Conservation (phyloP, 1,140 invertebrate genomes). For the Microplitis demolitor region DNA sequence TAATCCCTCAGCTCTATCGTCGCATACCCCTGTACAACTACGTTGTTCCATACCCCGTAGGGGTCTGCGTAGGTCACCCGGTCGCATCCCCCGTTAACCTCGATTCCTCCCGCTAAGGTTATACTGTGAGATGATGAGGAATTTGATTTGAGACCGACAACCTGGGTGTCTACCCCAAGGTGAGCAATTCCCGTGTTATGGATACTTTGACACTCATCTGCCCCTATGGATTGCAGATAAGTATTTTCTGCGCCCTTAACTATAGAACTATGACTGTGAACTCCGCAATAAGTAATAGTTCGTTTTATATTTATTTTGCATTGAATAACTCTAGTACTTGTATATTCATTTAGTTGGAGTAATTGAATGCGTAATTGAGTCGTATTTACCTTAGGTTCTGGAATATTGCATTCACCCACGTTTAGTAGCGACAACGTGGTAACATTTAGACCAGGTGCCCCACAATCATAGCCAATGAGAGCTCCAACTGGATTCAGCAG, state of each 20-base stretch:
- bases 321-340: conserved; percentile 13
- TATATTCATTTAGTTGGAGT: conserved; percentile 27
- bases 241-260: conserved; percentile 9
- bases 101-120: background rate
- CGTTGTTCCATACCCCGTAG: conserved; percentile 21
- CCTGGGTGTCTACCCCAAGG: background rate
- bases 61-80: conserved; percentile 17
- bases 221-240: background rate
- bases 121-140: background rate
- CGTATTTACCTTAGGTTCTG: background rate
- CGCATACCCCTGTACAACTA: conserved; percentile 16
- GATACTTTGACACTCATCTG: background rate
- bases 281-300: conserved; percentile 29
- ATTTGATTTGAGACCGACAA: conserved; percentile 2
- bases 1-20: conserved; percentile 7
- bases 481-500: background rate
- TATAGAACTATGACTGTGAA: conserved; percentile 28
- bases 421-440: conserved; percentile 19
- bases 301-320: conserved; percentile 32
- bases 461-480: conserved; percentile 26
- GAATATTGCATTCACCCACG: conserved; percentile 24
- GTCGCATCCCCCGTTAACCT: background rate
- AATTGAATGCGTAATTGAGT: conserved; percentile 20
- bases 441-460: background rate
- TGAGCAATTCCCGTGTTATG: background rate